Conservation (phyloP, 1,140 invertebrate genomes). For the Solenopsis invicta region DNA sequence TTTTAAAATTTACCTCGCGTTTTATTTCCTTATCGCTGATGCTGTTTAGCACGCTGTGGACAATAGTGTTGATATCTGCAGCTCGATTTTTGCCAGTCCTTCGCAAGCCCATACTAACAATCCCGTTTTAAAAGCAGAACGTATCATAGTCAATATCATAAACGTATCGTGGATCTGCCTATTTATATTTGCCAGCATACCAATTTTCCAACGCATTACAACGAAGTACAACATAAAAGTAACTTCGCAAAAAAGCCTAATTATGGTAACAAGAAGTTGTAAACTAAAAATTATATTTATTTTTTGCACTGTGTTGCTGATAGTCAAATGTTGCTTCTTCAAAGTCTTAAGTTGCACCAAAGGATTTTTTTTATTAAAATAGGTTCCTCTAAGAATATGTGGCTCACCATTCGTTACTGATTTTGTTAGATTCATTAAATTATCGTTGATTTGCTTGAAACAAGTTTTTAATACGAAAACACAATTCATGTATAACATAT, state of each 20-base stretch:
- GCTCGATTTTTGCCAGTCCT: neutral
- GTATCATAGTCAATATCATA: neutral
- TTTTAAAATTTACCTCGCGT: neutral
- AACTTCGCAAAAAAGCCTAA: constrained; percentile 78
- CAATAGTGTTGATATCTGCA: neutral
- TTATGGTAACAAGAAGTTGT: constrained; percentile 73
- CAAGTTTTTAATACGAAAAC: too few species aligned
- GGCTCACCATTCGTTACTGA: constrained; percentile 62
- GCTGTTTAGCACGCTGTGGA: neutral
- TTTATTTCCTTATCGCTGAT: neutral
- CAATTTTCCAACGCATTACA: constrained; percentile 57
- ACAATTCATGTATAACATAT: neutral
- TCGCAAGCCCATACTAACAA: constrained; percentile 6
- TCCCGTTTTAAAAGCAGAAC: neutral
- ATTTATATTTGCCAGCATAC: neutral
- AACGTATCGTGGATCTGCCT: neutral
- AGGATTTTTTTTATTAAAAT: too few species aligned
- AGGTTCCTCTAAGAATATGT: too few species aligned
- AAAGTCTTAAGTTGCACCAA: too few species aligned
- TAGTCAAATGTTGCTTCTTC: neutral
- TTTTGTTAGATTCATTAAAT: neutral
- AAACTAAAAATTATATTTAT: constrained; percentile 70
- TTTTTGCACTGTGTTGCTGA: neutral
- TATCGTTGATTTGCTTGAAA: neutral
- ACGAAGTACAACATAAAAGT: constrained; percentile 83